Evolutionary conservation across 2,797 vertebrate genomes (phyloP).

Genomic region (Cryptoprocta ferox): DNA sequence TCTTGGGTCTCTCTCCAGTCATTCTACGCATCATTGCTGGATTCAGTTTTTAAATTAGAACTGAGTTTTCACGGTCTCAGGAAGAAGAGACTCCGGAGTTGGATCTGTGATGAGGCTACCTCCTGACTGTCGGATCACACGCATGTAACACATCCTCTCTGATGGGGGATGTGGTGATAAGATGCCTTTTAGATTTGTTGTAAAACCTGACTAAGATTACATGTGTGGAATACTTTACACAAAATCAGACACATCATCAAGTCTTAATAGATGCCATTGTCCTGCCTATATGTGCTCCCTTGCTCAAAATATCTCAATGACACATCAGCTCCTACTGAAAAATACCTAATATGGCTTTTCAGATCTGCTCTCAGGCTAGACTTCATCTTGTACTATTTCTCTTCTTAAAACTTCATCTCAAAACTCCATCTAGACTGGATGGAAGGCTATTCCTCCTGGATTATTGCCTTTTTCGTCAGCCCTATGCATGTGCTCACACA

Average conservation of each 20-base stretch:
- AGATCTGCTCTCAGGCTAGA: neutral
- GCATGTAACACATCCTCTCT: neutral
- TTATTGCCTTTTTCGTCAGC: neutral
- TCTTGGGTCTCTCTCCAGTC: neutral
- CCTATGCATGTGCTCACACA: neutral
- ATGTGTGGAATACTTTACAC: neutral
- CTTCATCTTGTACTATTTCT: neutral
- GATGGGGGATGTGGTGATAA: neutral
- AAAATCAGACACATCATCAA: neutral
- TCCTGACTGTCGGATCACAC: neutral
- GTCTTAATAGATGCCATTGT: neutral
- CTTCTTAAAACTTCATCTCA: neutral
- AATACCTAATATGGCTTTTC: neutral
- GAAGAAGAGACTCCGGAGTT: neutral
- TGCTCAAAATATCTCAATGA: neutral
- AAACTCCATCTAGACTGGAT: neutral
- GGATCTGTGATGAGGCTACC: neutral
- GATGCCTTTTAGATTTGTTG: neutral
- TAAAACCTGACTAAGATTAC: neutral
- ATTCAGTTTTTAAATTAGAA: neutral
- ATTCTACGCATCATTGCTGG: neutral
- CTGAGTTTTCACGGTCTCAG: neutral
- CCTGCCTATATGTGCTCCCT: neutral
- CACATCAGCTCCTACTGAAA: neutral
- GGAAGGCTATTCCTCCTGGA: neutral